Percentiles rank a stretch among this genome's conserved stretches.
Evolutionary conservation across 1,140 invertebrate species (phyloP).

Genomic region (Drosophila erecta): DNA sequence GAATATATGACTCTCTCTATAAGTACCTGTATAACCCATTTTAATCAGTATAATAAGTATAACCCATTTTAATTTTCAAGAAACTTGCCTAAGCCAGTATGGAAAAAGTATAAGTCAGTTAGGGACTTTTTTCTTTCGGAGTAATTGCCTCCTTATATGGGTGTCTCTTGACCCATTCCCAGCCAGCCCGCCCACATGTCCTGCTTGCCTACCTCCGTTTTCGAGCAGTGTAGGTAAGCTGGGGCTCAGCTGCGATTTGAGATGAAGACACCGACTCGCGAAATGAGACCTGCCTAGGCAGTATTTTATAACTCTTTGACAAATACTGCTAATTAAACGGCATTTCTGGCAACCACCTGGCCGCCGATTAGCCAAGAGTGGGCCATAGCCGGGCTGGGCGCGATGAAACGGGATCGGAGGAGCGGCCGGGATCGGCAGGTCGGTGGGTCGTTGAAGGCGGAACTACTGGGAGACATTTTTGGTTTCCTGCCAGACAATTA

Average conservation of each 20-base stretch:
- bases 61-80: too few relatives aligned
- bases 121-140: too few relatives aligned
- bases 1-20: too few relatives aligned
- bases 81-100: too few relatives aligned
- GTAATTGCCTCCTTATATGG: too few relatives aligned
- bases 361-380: constrained; percentile 32
- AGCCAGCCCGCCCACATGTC: not conserved
- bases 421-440: not conserved
- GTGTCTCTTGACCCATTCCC: too few relatives aligned
- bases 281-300: constrained; percentile 52
- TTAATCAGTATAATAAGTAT: too few relatives aligned
- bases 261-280: constrained; percentile 72
- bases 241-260: constrained; percentile 22
- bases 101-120: too few relatives aligned
- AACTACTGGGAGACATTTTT: constrained; percentile 63
- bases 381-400: not conserved
- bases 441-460: constrained; percentile 30
- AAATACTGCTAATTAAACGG: constrained; percentile 76
- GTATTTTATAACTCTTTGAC: constrained; percentile 64
- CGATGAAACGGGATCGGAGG: constrained; percentile 7
- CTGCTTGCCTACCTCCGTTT: constrained; percentile 10
- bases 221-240: constrained; percentile 42
- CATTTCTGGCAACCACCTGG: constrained; percentile 43
- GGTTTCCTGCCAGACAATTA: constrained; percentile 71
- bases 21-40: too few relatives aligned